Conservation (phyloP, 2,888 invertebrate genomes). For the Herminia tarsipennalis region DNA sequence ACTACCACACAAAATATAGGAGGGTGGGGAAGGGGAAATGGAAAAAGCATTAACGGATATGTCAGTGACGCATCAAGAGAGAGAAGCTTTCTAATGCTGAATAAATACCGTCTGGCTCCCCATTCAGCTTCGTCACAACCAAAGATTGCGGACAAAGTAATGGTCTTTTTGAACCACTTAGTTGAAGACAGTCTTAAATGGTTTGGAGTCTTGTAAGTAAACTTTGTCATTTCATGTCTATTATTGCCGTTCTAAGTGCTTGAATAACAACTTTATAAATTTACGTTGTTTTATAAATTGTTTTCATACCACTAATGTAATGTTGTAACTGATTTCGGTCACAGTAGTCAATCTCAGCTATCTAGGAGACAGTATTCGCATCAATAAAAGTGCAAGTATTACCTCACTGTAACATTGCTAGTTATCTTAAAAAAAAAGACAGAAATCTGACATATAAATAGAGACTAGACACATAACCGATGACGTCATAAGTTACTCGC, state of each 20-base stretch:
- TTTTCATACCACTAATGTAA: too few species aligned
- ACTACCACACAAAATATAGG: conserved; percentile 54
- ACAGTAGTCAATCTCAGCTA: too few species aligned
- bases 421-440: too few species aligned
- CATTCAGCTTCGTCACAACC: conserved; percentile 54
- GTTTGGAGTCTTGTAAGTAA: conserved; percentile 1
- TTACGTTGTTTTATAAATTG: conserved; percentile 18
- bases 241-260: background rate
- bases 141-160: conserved; percentile 46
- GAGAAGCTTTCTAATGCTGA: conserved; percentile 82
- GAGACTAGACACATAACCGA: too few species aligned
- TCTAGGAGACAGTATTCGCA: too few species aligned
- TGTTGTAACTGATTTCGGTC: too few species aligned
- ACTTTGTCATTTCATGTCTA: conserved; percentile 4
- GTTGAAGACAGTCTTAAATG: conserved; percentile 13
- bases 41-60: conserved; percentile 86
- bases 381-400: too few species aligned
- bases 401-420: too few species aligned
- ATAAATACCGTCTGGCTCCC: conserved; percentile 79
- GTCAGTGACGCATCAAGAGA: conserved; percentile 82
- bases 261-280: conserved; percentile 17
- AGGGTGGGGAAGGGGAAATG: conserved; percentile 73
- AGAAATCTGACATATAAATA: too few species aligned
- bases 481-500: too few species aligned
- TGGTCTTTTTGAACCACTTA: conserved; percentile 44